Evolutionary conservation across 2,888 invertebrate genomes (phyloP), one percentile per base, ranked within the genome.

Genomic region (Eretmocerus hayati): DNA sequence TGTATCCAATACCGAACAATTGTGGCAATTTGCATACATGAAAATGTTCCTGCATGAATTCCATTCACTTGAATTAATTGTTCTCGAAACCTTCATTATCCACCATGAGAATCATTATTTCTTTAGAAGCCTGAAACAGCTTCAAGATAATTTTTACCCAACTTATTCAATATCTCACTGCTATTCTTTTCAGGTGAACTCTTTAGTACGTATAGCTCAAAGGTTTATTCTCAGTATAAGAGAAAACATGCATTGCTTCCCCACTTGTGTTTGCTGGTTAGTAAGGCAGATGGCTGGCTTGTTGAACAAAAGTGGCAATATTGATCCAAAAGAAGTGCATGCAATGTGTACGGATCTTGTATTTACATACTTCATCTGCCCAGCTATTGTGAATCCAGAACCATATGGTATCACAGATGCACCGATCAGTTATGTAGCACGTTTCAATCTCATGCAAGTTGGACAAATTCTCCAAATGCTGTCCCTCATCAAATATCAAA

Each of bases 361-460:
- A 21, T 87, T 97, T 67, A 90, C 90, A 9, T 82, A 89, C 67
- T 93, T 95, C 67, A 87, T 99, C 51, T 97, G 96, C 64, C 95
- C 95, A 3, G 96, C 95, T 0, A 90, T 99, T 46, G 87, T 94
- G 41, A 92, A 92, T 75, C 97, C 97, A 0, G 96, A 96, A 69
- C 87, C 91, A 2, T 87, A 92, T 71, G 96, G 95, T 15, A 87
- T 97, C 45, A 88, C 88, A 4, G 95, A 95, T 65, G 86, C 90
- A 2, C 90, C 93, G 6, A 88, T 97, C 46, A 90, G 90, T 35
- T 86, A 90, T 63, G 83, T 91, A 49, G 91, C 93, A 5, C 76
- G 94, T 31, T 93, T 91, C 72, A 97, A 89, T 74, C 77, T 90
- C 44, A 84, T 87, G 62, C 89, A 91, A 77, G 83, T 96, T 49